Conservation (phyloP, 2,113 vertebrate genomes). For the Gymnobelideus leadbeateri region DNA sequence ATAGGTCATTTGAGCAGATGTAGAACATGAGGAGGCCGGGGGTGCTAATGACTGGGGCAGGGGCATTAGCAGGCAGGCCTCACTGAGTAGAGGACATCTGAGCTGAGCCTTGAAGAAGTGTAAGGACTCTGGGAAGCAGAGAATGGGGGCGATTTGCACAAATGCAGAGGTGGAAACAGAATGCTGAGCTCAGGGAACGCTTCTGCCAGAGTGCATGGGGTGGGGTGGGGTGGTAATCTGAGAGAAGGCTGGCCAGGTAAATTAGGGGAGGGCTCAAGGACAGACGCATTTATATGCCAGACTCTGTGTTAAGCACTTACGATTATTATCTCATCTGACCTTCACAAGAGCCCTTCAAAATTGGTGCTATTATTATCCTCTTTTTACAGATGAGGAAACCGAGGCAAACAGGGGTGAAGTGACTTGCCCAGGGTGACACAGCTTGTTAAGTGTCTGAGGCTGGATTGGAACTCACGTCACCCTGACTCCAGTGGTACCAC, state of each 20-base stretch:
- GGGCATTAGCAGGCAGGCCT: background rate
- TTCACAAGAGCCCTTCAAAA: background rate
- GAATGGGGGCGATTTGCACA: background rate
- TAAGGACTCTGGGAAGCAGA: background rate
- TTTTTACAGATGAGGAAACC: background rate
- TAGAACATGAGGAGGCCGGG: background rate
- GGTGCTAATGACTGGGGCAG: background rate
- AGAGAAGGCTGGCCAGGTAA: background rate
- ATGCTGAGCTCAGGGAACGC: background rate
- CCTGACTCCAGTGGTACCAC: background rate
- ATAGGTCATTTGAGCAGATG: background rate
- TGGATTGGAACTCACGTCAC: background rate
- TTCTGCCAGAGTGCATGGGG: background rate
- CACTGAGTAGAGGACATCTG: background rate
- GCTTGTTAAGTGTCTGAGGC: background rate
- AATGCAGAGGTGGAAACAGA: background rate
- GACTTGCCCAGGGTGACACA: background rate
- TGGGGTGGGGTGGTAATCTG: background rate
- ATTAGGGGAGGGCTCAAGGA: too few species aligned
- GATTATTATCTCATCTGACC: background rate
- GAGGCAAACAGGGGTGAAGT: background rate
- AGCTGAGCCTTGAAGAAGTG: background rate
- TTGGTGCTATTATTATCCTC: background rate
- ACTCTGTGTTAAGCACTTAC: background rate
- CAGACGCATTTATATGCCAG: too few species aligned